Evolutionary conservation across 2,888 invertebrate species (phyloP), one percentile per base, ranked within the genome.

Genomic region (Netelia inedita): DNA sequence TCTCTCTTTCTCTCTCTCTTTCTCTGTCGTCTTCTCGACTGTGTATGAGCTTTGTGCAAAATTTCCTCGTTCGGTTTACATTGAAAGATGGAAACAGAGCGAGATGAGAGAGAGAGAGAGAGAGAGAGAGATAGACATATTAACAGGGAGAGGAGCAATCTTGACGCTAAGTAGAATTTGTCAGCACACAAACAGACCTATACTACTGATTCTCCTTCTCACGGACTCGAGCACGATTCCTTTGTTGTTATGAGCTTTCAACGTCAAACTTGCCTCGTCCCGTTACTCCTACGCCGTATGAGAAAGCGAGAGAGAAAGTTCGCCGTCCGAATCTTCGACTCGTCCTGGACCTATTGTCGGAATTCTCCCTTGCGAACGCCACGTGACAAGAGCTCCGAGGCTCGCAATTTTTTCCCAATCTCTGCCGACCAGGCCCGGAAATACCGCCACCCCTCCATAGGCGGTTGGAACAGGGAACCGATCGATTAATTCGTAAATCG

Each of bases 91-190:
- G 55, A 79, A 55, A 53, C 16, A 14, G 11, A 10, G 41, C 11
- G 28, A 41, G 35, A 21, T 8, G 57, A 57, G 23, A 11, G 76
- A 66, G 16, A 14, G n/a, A 10, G 50, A 21, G 19, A 43, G 43
- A n/a, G 66, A 41, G 46, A 14, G 74, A 50, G 23, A 14, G 19
- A 41, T 1, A 8, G n/a, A 55, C 61, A 23, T 28, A 21, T 50
- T 19, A 35, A 72, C 23, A 43, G 55, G 46, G 50, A 78, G 73
- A 75, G 55, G 43, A 35, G 61, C 28, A 50, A 63, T 83, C 68
- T 74, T 63, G 16, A 66, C 28, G 79, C 50, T 69, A 75, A 79
- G 83, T 66, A 72, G 79, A 79, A 61, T 71, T 73, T 66, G 50
- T 35, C 65, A 46, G 35, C 68, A 19, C 59, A 57, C 19, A 23